Evolutionary conservation across 2,797 vertebrate genomes (phyloP), one percentile per base, ranked within the genome.

Genomic region (Glyptemys insculpta): DNA sequence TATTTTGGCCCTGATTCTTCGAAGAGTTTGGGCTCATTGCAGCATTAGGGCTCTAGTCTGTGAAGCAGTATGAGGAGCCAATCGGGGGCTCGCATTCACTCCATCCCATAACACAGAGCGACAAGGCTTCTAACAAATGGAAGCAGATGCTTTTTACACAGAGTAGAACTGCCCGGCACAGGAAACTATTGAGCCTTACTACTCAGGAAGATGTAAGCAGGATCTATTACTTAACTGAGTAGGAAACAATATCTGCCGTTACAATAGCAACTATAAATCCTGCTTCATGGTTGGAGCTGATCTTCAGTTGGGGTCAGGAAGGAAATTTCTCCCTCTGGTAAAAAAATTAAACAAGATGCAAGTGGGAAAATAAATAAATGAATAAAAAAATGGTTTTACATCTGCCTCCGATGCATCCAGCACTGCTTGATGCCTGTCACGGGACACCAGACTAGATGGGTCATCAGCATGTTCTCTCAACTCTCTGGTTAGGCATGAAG

Each of bases 381-480:
- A 54, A 12, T 59, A 16, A 59, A 18, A 59, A 19, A 83, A 50
- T n/a, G 31, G 19, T 49, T 7, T 34, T 5, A 41, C 8, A 37
- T n/a, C 0, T 0, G 57, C 27, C 5, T 7, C 59, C 41, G 6
- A 68, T 6, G 27, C 65, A 68, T n/a, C 19, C n/a, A 37, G 65
- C 5, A 5, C 65, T 72, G 65, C 34, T 8, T 68, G 31, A 1
- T 0, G 1, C 80, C 16, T 2, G 14, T 5, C 12, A 34, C 54
- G 4, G 74, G 29, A 15, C 31, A 8, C 37, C 2, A 0, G 3
- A 74, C 49, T 0, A 41, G 37, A 68, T 8, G 0, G 2, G 79
- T 1, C 79, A 56, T 44, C 6, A 2, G 72, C 80, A 68, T 12
- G 4, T 1, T 34, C 0, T 0, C 4, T 12, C 0, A 2, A 49